Conservation (phyloP, 2,888 invertebrate genomes). For the Drosophila barbarae region DNA sequence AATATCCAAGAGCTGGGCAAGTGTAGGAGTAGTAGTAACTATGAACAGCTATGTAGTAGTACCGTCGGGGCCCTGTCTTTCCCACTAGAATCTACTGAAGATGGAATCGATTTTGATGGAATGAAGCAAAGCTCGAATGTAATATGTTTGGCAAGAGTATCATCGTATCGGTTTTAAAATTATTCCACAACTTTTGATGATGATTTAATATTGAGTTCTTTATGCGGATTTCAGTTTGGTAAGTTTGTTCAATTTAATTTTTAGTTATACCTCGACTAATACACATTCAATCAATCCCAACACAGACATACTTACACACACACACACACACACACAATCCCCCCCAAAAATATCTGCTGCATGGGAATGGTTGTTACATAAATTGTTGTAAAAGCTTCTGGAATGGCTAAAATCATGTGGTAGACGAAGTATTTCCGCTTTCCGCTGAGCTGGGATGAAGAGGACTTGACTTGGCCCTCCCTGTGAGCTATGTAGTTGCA, state of each 20-base stretch:
- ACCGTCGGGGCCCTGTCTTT: background rate
- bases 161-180: constrained; percentile 10
- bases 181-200: constrained; percentile 16
- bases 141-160: constrained; percentile 6
- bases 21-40: background rate
- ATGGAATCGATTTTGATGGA: constrained; percentile 1
- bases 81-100: constrained; percentile 2
- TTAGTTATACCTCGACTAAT: constrained; percentile 5
- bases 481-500: constrained; percentile 30
- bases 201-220: constrained; percentile 32
- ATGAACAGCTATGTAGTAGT: background rate
- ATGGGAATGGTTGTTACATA: constrained; percentile 61
- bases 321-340: background rate
- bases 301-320: background rate
- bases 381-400: constrained; percentile 66
- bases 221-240: constrained; percentile 48
- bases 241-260: constrained; percentile 43
- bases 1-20: background rate
- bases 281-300: background rate
- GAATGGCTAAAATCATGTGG: constrained; percentile 45
- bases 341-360: constrained; percentile 38
- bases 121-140: background rate
- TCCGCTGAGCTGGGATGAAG: constrained; percentile 26
- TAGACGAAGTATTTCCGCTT: constrained; percentile 21
- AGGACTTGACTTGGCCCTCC: background rate